Percentiles rank a stretch among this genome's conserved stretches.
Conservation (phyloP, 1,140 invertebrate genomes). For the Brachionus rubens region DNA sequence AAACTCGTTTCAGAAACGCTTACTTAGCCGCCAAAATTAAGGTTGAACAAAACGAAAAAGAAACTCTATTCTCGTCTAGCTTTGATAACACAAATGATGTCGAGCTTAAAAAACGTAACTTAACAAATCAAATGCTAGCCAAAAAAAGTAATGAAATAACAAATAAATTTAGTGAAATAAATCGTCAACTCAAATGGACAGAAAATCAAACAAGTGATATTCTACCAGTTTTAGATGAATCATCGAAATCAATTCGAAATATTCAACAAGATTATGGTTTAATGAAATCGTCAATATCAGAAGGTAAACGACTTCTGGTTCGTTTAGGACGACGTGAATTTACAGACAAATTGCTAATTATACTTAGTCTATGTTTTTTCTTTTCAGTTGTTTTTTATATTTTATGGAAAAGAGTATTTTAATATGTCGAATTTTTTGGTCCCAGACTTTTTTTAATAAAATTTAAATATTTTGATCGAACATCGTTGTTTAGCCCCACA, state of each 20-base stretch:
- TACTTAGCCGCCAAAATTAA: conserved; percentile 22
- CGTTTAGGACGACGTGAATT: conserved; percentile 74
- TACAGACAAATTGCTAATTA: conserved; percentile 86
- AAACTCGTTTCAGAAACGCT: conserved; percentile 34
- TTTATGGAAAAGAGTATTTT: conserved; percentile 78
- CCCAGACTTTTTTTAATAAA: too few relatives aligned
- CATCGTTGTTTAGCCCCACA: too few relatives aligned
- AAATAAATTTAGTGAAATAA: conserved; percentile 24
- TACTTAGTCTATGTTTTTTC: conserved; percentile 86
- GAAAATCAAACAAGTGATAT: conserved; percentile 39
- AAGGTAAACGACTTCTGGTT: conserved; percentile 6
- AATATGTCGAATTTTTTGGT: neutral
- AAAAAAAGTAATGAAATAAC: conserved; percentile 31
- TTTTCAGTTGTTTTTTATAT: conserved; percentile 85
- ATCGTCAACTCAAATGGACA: conserved; percentile 35
- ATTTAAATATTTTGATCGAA: too few relatives aligned
- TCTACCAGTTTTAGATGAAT: conserved; percentile 10
- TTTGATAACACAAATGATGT: neutral
- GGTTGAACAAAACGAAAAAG: conserved; percentile 20
- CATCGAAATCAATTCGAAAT: conserved; percentile 21
- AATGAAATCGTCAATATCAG: conserved; percentile 24
- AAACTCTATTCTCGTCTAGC: neutral
- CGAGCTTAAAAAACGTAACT: conserved; percentile 21
- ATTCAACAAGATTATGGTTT: conserved; percentile 32
- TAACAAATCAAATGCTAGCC: conserved; percentile 20